Conservation (phyloP, 2,888 invertebrate genomes). For the Ephialtes manifestator region DNA sequence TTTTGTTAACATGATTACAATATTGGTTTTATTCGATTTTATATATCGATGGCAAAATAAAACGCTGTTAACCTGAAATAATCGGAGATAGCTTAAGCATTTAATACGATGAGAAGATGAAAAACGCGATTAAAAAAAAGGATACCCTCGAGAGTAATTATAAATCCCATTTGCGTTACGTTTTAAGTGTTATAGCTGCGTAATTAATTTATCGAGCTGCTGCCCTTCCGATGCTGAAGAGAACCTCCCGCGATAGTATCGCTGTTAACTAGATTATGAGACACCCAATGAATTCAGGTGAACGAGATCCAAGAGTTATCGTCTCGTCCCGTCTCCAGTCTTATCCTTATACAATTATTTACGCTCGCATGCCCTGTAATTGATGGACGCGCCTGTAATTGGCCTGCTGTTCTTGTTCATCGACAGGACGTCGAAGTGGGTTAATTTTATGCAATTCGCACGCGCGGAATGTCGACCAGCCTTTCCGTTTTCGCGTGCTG, state of each 20-base stretch:
- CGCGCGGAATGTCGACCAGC: neutral
- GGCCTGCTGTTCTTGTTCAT: slow-evolving; percentile 49
- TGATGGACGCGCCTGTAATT: slow-evolving; percentile 63
- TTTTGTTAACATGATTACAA: too few relatives aligned
- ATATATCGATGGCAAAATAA: too few relatives aligned
- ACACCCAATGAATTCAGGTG: neutral
- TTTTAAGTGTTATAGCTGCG: neutral
- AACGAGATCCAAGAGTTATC: slow-evolving; percentile 1
- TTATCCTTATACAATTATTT: slow-evolving; percentile 62
- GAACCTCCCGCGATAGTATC: neutral
- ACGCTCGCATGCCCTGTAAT: slow-evolving; percentile 47
- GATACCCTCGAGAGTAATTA: neutral
- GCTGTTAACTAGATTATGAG: slow-evolving; percentile 5
- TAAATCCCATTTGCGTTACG: neutral
- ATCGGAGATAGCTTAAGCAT: too few relatives aligned
- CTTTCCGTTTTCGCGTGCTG: slow-evolving; percentile 44
- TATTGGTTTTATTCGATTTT: too few relatives aligned
- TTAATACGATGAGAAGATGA: too few relatives aligned
- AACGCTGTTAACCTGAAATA: too few relatives aligned
- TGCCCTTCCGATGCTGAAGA: neutral
- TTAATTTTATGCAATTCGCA: slow-evolving; percentile 59
- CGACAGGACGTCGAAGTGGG: slow-evolving; percentile 59
- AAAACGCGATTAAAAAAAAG: neutral
- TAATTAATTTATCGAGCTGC: slow-evolving; percentile 1
- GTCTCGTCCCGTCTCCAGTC: slow-evolving; percentile 7